Evolutionary conservation across 2,113 vertebrate species (phyloP).

Genomic region (Anguilla rostrata): DNA sequence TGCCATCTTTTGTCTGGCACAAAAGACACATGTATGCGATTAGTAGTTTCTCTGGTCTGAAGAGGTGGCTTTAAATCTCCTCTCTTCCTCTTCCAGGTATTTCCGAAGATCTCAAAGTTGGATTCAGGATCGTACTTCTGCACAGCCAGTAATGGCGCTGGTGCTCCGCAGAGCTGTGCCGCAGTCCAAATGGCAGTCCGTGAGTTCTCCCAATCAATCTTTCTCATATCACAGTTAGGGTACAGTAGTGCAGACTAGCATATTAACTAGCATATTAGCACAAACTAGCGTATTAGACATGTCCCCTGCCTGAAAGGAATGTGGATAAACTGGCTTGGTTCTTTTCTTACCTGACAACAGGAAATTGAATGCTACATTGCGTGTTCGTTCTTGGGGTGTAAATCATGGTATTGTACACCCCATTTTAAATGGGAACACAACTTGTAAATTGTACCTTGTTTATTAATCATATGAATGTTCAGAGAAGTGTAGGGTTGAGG

Average conservation of each 20-base stretch:
- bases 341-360: background rate
- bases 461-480: too few relatives aligned
- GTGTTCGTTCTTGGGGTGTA: too few relatives aligned
- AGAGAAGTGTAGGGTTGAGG: too few relatives aligned
- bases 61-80: too few relatives aligned
- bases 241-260: background rate
- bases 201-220: constrained; percentile 49
- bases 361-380: background rate
- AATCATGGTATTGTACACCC: background rate
- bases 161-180: constrained; percentile 51
- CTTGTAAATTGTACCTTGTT: too few relatives aligned
- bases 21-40: too few relatives aligned
- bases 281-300: background rate
- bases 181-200: constrained; percentile 58
- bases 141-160: constrained; percentile 58
- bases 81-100: constrained; percentile 51
- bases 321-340: background rate
- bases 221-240: background rate
- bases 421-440: too few relatives aligned
- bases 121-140: constrained; percentile 64
- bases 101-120: constrained; percentile 26
- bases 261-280: background rate
- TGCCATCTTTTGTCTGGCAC: too few relatives aligned
- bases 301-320: background rate
- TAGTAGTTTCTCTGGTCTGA: too few relatives aligned